Evolutionary conservation across 2,797 vertebrate species (phyloP), one percentile per base, ranked within the genome.

Genomic region (Brachymystax lenok): DNA sequence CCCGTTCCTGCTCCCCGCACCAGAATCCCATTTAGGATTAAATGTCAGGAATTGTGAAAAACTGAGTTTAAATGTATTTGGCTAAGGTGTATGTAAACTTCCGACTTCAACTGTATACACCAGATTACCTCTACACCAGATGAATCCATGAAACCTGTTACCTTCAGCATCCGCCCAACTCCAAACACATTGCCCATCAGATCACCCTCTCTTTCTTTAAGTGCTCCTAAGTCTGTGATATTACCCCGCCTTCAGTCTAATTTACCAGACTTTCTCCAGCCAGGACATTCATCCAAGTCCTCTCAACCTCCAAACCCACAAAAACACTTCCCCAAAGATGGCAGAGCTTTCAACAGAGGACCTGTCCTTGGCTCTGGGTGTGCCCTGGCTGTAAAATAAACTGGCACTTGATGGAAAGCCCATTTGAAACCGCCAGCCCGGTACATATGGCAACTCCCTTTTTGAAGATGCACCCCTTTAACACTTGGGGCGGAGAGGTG

Each of bases 381-480:
- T 78, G 87, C 82, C 83, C 66, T 61, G 59, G 84, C 86, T 91
- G 86, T 87, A 85, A 85, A 86, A 82, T 71, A 27, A 67, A 21
- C 27, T 73, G 71, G 75, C 74, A 74, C 72, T 77, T 79, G 85
- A 91, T 92, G 90, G 93, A 92, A 93, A 92, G 88, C 75, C 86
- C 66, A 84, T 91, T 92, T 90, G 87, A 87, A 83, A 86, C 76
- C 77, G 76, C 68, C 6, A 50, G 80, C 72, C 64, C 56, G 71
- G 21, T 83, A 80, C 85, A 85, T 85, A 80, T 77, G 76, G 80
- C 83, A 17, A 80, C 76, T 87, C 82, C 83, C 84, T 74, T 88
- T 90, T 90, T 93, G 86, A 90, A 90, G 83, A 85, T 87, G 84
- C 83, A 85, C 84, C 93, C 91, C 93, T 92, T 93, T 91, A 93